These are phyloP conservation scores for Pasiphila rectangulata DNA, from an alignment of 2,888 invertebrate genomes.

Conservation along the genomic window DNA sequence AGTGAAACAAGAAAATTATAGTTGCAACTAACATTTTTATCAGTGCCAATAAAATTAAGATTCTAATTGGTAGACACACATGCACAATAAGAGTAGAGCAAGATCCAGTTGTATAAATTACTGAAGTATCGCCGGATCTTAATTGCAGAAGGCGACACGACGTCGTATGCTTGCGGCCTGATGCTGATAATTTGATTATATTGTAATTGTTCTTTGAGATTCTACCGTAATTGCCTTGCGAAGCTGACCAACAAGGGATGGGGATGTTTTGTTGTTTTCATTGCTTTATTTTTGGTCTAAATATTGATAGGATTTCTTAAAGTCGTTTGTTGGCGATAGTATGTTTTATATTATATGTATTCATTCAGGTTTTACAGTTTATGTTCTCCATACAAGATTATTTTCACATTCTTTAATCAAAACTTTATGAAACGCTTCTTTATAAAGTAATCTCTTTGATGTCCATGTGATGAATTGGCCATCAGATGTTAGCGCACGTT, in stretches of 20 bases:
- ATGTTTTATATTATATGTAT: too few relatives aligned
- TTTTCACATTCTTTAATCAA: too few relatives aligned
- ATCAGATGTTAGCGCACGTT: neutral
- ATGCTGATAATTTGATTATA: constrained; percentile 39
- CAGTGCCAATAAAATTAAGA: constrained; percentile 11
- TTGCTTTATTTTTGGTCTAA: constrained; percentile 21
- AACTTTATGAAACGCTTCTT: too few relatives aligned
- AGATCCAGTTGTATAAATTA: constrained; percentile 27
- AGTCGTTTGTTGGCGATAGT: too few relatives aligned
- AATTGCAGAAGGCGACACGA: constrained; percentile 59
- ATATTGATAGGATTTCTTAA: constrained; percentile 18
- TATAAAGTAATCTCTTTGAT: too few relatives aligned
- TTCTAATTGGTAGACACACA: constrained; percentile 10
- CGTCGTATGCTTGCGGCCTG: constrained; percentile 43
- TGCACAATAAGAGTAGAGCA: constrained; percentile 12
- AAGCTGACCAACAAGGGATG: constrained; percentile 24
- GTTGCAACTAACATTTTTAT: constrained; percentile 1
- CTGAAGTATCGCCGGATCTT: constrained; percentile 53
- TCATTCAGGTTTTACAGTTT: too few relatives aligned
- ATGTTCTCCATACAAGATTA: too few relatives aligned
- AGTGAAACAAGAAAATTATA: neutral
- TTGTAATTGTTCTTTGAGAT: constrained; percentile 36
- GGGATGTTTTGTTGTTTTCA: constrained; percentile 23
- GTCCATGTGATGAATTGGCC: too few relatives aligned
- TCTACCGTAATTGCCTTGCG: constrained; percentile 36